Conservation (phyloP, 1,140 invertebrate genomes). For the Diorhabda sublineata region DNA sequence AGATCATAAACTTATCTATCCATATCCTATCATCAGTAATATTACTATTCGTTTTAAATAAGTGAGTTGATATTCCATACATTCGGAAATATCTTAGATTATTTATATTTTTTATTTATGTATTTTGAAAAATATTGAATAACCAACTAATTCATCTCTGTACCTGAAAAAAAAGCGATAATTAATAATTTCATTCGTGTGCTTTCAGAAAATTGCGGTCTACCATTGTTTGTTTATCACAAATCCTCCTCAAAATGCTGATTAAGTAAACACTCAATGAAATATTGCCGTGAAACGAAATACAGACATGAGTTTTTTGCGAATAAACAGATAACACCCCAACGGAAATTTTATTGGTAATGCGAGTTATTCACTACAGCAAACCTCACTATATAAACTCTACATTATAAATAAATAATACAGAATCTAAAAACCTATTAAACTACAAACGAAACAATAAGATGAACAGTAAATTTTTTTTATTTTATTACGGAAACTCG, state of each 20-base stretch:
- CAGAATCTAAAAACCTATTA: too few species aligned
- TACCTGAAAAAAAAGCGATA: not conserved
- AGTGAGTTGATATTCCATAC: too few species aligned
- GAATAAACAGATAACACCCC: not conserved
- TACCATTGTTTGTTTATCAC: not conserved
- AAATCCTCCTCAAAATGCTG: not conserved
- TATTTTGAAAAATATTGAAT: not conserved
- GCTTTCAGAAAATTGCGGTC: not conserved
- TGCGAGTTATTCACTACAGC: not conserved
- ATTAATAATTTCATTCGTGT: not conserved
- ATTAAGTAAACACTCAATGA: not conserved
- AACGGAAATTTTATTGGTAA: not conserved
- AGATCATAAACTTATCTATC: too few species aligned
- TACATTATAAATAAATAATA: too few species aligned
- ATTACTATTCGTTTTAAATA: too few species aligned
- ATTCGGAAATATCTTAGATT: too few species aligned
- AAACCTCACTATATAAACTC: too few species aligned
- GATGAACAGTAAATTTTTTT: too few species aligned
- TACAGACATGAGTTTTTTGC: constrained; percentile 2
- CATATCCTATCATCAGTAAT: too few species aligned
- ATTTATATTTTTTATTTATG: too few species aligned
- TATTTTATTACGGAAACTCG: too few species aligned
- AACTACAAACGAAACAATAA: too few species aligned
- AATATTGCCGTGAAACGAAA: not conserved
- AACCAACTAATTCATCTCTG: not conserved